Percentiles rank a stretch among this genome's conserved stretches.
Conservation (phyloP, 2,797 vertebrate genomes). For the Pagetopsis macropterus region DNA sequence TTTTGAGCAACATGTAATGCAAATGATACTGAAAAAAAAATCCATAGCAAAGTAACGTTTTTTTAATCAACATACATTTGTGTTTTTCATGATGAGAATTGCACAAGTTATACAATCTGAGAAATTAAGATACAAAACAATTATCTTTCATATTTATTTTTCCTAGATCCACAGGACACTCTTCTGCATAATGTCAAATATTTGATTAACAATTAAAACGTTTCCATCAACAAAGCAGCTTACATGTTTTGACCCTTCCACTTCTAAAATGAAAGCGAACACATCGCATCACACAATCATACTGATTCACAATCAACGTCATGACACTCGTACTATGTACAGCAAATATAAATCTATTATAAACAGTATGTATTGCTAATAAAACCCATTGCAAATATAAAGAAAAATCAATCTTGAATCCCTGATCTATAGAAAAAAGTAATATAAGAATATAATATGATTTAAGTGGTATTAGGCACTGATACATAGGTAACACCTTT, state of each 20-base stretch:
- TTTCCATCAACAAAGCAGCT: not conserved
- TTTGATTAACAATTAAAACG: constrained; percentile 3
- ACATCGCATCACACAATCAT: not conserved
- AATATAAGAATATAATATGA: not conserved
- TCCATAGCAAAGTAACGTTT: too few relatives aligned
- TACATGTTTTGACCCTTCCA: too few relatives aligned
- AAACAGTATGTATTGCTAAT: not conserved
- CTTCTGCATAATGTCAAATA: not conserved
- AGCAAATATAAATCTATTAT: not conserved
- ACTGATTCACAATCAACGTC: not conserved
- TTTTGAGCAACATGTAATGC: too few relatives aligned
- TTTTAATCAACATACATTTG: too few relatives aligned
- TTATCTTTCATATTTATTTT: constrained; percentile 25
- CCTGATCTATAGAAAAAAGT: not conserved
- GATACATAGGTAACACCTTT: not conserved
- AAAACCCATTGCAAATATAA: not conserved
- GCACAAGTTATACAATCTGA: not conserved
- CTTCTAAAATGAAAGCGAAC: not conserved
- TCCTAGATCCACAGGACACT: constrained; percentile 22
- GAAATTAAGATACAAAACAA: not conserved
- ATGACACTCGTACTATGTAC: not conserved
- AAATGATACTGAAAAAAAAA: too few relatives aligned
- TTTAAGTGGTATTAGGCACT: not conserved
- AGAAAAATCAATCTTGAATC: not conserved
- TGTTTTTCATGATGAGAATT: not conserved